Conservation (phyloP, 2,888 invertebrate genomes). For the Archips crataeganus region DNA sequence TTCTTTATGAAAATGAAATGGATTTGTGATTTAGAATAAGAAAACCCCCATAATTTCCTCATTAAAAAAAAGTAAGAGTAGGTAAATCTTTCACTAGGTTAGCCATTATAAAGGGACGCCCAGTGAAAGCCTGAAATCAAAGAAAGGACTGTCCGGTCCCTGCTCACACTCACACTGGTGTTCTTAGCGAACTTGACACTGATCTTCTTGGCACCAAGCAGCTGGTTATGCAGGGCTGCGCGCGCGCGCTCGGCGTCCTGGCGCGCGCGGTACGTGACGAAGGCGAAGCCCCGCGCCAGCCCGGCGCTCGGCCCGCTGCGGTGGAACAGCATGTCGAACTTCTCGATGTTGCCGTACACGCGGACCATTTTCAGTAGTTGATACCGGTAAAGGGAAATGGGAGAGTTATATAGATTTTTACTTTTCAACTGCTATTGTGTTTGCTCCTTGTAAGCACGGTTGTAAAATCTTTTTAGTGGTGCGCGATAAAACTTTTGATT, state of each 20-base stretch:
- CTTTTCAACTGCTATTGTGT: not conserved
- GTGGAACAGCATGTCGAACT: slow-evolving; percentile 98
- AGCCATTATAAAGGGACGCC: too few species aligned
- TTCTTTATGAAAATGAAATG: too few species aligned
- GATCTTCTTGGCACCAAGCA: slow-evolving; percentile 90
- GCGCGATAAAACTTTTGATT: too few species aligned
- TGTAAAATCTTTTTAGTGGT: too few species aligned
- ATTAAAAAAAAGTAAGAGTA: too few species aligned
- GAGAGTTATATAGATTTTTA: slow-evolving; percentile 33
- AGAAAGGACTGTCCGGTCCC: too few species aligned
- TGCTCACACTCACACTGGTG: slow-evolving; percentile 73
- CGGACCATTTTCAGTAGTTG: slow-evolving; percentile 98
- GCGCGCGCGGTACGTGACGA: slow-evolving; percentile 92
- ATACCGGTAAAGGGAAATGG: slow-evolving; percentile 90
- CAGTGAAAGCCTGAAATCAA: too few species aligned
- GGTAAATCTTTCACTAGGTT: too few species aligned
- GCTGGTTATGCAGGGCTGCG: slow-evolving; percentile 90
- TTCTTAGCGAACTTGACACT: slow-evolving; percentile 94
- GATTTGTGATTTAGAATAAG: too few species aligned
- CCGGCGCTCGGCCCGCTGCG: slow-evolving; percentile 95
- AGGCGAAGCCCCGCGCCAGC: slow-evolving; percentile 96
- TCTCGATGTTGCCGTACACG: slow-evolving; percentile 96
- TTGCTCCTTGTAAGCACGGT: too few species aligned
- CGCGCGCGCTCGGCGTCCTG: slow-evolving; percentile 91
- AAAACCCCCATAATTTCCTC: too few species aligned